phyloP scores from a whole-genome alignment of 2,797 vertebrate species.

The Falco concolor region DNA sequence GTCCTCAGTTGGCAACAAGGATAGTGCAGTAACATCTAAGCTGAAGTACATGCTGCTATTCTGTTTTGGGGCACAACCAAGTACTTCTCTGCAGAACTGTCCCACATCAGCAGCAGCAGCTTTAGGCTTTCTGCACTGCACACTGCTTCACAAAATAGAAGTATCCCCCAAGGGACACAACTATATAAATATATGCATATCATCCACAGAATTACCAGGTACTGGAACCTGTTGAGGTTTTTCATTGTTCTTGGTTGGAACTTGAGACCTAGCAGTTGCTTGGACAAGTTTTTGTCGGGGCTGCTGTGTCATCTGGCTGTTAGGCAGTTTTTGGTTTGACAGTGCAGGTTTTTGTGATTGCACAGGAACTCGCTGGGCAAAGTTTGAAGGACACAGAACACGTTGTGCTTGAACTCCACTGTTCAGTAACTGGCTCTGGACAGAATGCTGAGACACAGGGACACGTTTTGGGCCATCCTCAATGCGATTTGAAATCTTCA shows the following conservation, averaged over 20 bases:
- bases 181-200: neutral
- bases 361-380: conserved; percentile 75
- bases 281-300: neutral
- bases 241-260: conserved; percentile 11
- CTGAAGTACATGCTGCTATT: neutral
- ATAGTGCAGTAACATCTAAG: rapidly evolving
- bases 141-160: neutral
- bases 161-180: neutral
- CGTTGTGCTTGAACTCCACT: conserved; percentile 66
- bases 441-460: conserved; percentile 65
- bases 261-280: neutral
- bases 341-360: conserved; percentile 55
- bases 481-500: conserved; percentile 10
- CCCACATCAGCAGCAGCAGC: neutral
- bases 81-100: neutral
- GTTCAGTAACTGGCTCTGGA: conserved; percentile 46
- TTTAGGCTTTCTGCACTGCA: neutral
- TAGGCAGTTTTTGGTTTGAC: conserved; percentile 32
- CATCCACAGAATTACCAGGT: conserved; percentile 52
- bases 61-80: neutral
- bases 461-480: conserved; percentile 80
- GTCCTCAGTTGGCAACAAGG: neutral
- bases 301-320: neutral
- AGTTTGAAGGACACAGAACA: conserved; percentile 77
- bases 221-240: conserved; percentile 12